Percentiles rank a stretch among this genome's conserved stretches.
phyloP scores from a whole-genome alignment of 2,888 invertebrate species.

The Cryptophagus acutangulus region DNA sequence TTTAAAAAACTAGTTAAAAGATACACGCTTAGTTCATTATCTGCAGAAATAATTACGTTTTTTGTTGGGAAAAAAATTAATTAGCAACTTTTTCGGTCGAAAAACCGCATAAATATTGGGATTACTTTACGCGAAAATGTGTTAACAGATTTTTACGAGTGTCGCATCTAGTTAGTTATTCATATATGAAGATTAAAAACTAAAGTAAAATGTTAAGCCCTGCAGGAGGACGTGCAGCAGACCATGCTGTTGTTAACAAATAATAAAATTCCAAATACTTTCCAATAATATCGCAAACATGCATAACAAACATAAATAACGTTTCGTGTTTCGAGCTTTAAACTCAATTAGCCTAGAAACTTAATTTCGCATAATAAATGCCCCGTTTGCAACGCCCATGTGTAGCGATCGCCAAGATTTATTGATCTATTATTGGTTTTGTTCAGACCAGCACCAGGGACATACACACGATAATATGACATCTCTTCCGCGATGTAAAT shows the following conservation, averaged over 20 bases:
- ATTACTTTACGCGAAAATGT: too few relatives aligned
- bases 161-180: too few relatives aligned
- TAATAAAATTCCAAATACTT: slow-evolving; percentile 21
- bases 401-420: slow-evolving; percentile 11
- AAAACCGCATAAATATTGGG: too few relatives aligned
- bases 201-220: too few relatives aligned
- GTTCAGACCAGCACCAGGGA: slow-evolving; percentile 11
- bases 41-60: neutral
- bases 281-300: slow-evolving; percentile 20
- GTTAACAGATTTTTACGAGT: too few relatives aligned
- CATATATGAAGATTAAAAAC: too few relatives aligned
- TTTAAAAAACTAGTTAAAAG: neutral
- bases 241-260: slow-evolving; percentile 20
- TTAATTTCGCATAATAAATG: slow-evolving; percentile 20
- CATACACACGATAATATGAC: slow-evolving; percentile 14
- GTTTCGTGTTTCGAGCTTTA: slow-evolving; percentile 20
- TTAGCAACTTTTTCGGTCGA: too few relatives aligned
- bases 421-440: slow-evolving; percentile 2
- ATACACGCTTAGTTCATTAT: neutral
- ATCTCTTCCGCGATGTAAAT: slow-evolving; percentile 14
- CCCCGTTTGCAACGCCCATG: slow-evolving; percentile 15
- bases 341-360: slow-evolving; percentile 23
- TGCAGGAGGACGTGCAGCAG: slow-evolving; percentile 16
- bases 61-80: too few relatives aligned
- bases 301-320: slow-evolving; percentile 24